phyloP scores from a whole-genome alignment of 2,797 vertebrate genomes.

The Tamandua tetradactyla region DNA sequence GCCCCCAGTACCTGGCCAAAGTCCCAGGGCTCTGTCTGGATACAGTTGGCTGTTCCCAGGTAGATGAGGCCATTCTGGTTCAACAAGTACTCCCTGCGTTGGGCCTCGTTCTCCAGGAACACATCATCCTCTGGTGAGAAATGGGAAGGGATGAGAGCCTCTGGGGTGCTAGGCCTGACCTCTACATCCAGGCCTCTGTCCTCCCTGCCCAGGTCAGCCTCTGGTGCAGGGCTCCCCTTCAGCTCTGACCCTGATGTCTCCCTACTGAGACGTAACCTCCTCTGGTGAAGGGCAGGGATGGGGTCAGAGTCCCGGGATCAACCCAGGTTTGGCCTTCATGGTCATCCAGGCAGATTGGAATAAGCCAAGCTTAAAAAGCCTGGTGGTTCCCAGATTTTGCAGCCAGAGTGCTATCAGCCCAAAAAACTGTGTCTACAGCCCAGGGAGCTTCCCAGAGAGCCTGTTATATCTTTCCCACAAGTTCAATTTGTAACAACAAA shows the following conservation, averaged over 20 bases:
- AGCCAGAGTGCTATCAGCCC: background rate
- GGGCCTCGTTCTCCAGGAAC: constrained; percentile 84
- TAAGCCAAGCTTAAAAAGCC: background rate
- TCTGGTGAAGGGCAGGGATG: background rate
- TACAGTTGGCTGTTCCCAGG: constrained; percentile 83
- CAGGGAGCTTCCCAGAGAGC: background rate
- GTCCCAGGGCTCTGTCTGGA: constrained; percentile 87
- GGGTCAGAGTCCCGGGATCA: background rate
- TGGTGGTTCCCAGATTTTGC: background rate
- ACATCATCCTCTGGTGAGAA: constrained; percentile 88
- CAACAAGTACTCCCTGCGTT: constrained; percentile 90
- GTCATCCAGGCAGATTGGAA: background rate
- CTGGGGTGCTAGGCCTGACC: background rate
- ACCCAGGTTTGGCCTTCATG: background rate
- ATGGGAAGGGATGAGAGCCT: constrained; percentile 18
- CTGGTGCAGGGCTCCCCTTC: background rate
- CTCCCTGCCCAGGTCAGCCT: background rate
- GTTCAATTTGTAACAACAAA: background rate
- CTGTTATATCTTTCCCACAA: background rate
- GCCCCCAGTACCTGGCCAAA: constrained; percentile 89
- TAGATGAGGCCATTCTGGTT: constrained; percentile 90
- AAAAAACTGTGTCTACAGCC: background rate
- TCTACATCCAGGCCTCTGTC: background rate
- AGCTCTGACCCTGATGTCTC: background rate
- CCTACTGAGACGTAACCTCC: background rate